Conservation (phyloP, 2,888 invertebrate genomes). For the Andrena haemorrhoa region DNA sequence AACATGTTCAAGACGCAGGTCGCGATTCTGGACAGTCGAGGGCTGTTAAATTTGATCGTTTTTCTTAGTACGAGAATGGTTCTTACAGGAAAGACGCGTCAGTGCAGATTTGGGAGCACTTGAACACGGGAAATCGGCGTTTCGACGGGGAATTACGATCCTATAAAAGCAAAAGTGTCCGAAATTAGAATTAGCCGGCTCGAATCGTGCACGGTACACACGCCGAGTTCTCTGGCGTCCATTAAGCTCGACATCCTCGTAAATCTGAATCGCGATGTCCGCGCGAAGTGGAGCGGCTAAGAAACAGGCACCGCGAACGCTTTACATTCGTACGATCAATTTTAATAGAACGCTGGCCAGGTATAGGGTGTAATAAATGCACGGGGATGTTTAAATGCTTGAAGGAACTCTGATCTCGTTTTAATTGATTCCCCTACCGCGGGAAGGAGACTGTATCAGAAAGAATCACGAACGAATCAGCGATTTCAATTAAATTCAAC, state of each 20-base stretch:
- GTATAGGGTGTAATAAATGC: no score
- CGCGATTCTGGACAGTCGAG: background rate
- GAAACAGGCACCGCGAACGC: background rate
- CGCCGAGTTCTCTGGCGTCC: constrained; percentile 36
- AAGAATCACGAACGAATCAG: background rate
- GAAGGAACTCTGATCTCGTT: no score
- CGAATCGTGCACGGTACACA: constrained; percentile 17
- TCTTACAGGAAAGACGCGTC: background rate
- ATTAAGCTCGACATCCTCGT: constrained; percentile 47
- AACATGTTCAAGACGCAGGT: background rate
- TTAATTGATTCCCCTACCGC: no score
- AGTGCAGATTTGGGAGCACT: no score
- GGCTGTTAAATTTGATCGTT: background rate
- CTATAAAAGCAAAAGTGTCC: constrained; percentile 30
- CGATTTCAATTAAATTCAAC: background rate
- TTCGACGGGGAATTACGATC: constrained; percentile 18
- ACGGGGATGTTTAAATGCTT: no score
- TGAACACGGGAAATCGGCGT: background rate
- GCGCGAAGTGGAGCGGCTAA: constrained; percentile 29
- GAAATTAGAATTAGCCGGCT: constrained; percentile 54
- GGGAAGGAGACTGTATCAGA: no score
- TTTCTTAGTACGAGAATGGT: background rate
- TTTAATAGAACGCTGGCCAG: background rate
- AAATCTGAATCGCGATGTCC: constrained; percentile 32
- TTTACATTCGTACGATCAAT: constrained; percentile 30